Conservation (phyloP, 2,113 vertebrate species). For the Oceanodroma tethys region DNA sequence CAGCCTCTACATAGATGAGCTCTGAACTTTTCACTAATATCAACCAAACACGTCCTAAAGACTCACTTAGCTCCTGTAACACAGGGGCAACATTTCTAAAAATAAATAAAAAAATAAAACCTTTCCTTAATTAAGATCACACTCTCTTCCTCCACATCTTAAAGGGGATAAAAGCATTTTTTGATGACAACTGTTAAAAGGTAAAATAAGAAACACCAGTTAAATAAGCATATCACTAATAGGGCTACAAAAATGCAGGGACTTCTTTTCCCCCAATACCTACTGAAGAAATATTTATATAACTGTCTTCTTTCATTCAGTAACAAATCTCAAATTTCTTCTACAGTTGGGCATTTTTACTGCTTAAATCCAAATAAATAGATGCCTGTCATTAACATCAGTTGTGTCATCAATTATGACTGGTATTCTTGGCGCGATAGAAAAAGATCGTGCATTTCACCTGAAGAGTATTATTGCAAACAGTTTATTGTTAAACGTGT, state of each 20-base stretch:
- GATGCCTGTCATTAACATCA: background rate
- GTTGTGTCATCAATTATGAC: background rate
- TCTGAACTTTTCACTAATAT: slow-evolving; percentile 67
- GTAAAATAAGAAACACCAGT: background rate
- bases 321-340: background rate
- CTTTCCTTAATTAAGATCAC: background rate
- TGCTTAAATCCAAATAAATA: background rate
- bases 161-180: background rate
- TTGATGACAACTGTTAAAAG: background rate
- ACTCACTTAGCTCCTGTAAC: slow-evolving; percentile 3
- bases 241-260: background rate
- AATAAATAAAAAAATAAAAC: background rate
- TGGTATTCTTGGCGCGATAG: background rate
- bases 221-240: background rate
- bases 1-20: slow-evolving; percentile 45
- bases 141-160: background rate
- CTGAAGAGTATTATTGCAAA: background rate
- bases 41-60: slow-evolving; percentile 41
- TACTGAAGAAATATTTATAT: background rate
- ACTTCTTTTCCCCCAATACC: background rate
- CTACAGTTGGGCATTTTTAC: background rate
- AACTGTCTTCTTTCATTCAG: background rate
- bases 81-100: background rate
- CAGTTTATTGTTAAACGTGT: background rate
- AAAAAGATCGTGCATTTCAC: background rate